These are phyloP conservation scores for Seira musarum DNA, from an alignment of 2,888 invertebrate species.

Conservation along the genomic window DNA sequence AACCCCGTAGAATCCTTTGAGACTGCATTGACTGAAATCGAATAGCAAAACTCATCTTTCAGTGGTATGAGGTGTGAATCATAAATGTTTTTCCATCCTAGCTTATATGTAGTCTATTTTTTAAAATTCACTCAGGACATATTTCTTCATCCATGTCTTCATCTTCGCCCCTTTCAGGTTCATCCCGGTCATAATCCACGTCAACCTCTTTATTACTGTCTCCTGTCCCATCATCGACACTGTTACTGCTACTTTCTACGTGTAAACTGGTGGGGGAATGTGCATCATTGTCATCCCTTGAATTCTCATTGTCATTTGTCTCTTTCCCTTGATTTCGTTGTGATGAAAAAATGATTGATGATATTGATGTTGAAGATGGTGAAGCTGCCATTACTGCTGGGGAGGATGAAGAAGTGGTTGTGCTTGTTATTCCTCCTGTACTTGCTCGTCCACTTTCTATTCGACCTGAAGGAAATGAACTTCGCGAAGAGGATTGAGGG, in stretches of 20 bases:
- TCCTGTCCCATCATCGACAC: conserved; percentile 19
- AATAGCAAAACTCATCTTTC: no score
- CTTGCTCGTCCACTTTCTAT: conserved; percentile 2
- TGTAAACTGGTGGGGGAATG: conserved; percentile 44
- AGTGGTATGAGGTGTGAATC: no score
- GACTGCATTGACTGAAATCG: no score
- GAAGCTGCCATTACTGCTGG: conserved; percentile 15
- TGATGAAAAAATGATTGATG: neutral
- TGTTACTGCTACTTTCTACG: conserved; percentile 53
- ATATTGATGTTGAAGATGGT: conserved; percentile 12
- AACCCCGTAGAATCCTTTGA: no score
- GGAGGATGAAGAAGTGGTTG: conserved; percentile 27
- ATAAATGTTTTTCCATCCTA: no score
- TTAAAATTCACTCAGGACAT: conserved; percentile 29
- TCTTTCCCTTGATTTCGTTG: neutral
- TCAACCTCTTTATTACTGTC: conserved; percentile 9
- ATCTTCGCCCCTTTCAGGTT: neutral
- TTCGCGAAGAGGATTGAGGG: conserved; percentile 6
- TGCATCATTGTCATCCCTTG: conserved; percentile 27
- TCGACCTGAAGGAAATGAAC: conserved; percentile 17
- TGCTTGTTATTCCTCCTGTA: conserved; percentile 25
- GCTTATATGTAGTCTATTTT: no score
- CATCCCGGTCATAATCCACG: conserved; percentile 27
- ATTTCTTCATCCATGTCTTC: neutral
- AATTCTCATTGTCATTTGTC: conserved; percentile 5